Base-by-base conservation (phyloP, 2,113 vertebrate genomes). In the Polyodon spathula region DNA sequence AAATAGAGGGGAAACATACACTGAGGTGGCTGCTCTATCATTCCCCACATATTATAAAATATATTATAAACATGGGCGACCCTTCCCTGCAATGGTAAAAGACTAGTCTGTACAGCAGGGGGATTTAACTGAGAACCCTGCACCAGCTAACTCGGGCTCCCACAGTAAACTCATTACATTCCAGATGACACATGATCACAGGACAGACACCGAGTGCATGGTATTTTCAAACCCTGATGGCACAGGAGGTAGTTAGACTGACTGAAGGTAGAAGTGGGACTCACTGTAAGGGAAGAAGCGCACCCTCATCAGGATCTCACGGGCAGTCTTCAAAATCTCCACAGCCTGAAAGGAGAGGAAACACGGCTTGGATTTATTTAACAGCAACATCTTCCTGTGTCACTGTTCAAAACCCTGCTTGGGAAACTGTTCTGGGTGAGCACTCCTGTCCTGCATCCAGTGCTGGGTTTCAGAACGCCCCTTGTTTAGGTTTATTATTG, bases 231-330 rank as follows among this genome's bases (percentile, higher is more conserved):
- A n/a, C n/a, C 15, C 15, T 10, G 15, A 6, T 9, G 10, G 57
- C 16, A 44, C 2, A 4, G 1, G 43, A 58, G 44, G 27, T 40
- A 37, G 5, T 16, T 14, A 44, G 57, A 12, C 10, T 27, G 9
- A 38, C 53, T 4, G 1, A 46, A 14, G 9, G 9, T 5, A 64
- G 6, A 60, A 10, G 0, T 6, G 1, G 6, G 37, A 84, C 95
- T 92, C 81, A 98, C 95, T 98, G 79, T 97, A 99, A 57, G 94
- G 95, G 76, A 98, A 98, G 82, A 91, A 98, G n/a, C 95, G 91
- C 46, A 99, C 94, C 0, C 87, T 88, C 95, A 97, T 99, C 55
- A 90, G 82, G 75, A 99, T 99, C 77, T 99, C 95, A 40, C 89
- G 85, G 0, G 96, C 95, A 0, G 93, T 96, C 82, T 98, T 99